phyloP scores from a whole-genome alignment of 2,113 vertebrate genomes.

The Hippocampus abdominalis region DNA sequence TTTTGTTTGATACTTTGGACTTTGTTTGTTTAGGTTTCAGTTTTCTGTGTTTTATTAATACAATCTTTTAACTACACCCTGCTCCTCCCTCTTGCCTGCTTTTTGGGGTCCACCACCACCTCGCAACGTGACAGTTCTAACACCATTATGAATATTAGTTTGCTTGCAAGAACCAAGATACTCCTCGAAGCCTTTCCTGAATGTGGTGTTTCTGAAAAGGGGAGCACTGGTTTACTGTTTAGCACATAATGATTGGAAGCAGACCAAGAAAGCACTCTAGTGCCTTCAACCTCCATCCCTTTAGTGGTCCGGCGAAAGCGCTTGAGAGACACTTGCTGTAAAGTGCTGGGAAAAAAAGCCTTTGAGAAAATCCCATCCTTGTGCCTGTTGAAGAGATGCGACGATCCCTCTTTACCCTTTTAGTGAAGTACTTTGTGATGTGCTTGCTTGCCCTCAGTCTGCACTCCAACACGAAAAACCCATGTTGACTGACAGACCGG shows the following conservation, averaged over 20 bases:
- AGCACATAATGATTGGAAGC: background rate
- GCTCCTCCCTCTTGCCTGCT: too few species aligned
- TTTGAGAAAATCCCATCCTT: background rate
- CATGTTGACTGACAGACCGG: constrained; percentile 9
- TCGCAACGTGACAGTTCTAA: too few species aligned
- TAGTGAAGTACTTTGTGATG: background rate
- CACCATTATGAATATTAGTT: background rate
- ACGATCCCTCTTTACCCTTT: background rate
- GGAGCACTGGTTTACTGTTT: background rate
- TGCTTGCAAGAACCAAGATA: background rate
- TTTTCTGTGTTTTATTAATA: too few species aligned
- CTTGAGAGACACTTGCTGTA: background rate
- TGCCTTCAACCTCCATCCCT: background rate
- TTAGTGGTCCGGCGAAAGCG: background rate
- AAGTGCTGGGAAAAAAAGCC: background rate
- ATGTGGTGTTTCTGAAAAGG: background rate
- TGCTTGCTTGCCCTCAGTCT: background rate
- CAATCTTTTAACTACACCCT: too few species aligned
- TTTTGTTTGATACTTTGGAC: too few species aligned
- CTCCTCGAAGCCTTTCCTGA: background rate
- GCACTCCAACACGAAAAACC: constrained; percentile 7
- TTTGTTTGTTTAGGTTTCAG: too few species aligned
- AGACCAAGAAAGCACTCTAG: background rate
- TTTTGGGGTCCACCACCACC: too few species aligned
- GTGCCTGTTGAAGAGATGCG: background rate